A percentile compares a stretch with the other conserved stretches of the same genome.
Evolutionary conservation across 2,797 vertebrate species (phyloP).

Genomic region (Stomatorhinus walkeri): DNA sequence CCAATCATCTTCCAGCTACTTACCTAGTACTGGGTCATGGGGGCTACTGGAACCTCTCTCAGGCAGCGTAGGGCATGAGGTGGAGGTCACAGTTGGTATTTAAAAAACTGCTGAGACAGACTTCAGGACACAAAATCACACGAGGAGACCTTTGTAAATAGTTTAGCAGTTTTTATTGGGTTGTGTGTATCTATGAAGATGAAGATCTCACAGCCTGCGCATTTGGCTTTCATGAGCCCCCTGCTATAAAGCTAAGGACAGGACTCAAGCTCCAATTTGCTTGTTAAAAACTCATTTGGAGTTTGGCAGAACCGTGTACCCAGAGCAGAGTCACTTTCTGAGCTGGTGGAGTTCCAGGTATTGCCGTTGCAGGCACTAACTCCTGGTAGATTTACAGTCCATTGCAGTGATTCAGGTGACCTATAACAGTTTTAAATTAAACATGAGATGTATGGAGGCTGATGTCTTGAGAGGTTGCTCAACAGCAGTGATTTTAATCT

Average conservation of each 20-base stretch:
- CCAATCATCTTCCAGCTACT: not conserved
- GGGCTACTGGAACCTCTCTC: not conserved
- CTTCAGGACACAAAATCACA: not conserved
- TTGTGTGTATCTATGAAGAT: not conserved
- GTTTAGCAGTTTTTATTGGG: not conserved
- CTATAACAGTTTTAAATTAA: not conserved
- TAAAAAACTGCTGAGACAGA: not conserved
- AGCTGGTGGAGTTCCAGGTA: not conserved
- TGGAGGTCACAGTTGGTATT: not conserved
- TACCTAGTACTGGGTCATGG: not conserved
- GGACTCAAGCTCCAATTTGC: not conserved
- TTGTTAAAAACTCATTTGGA: slow-evolving; percentile 2
- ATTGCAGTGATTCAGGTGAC: not conserved
- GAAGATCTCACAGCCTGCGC: not conserved
- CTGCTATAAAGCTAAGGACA: not conserved
- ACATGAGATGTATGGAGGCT: not conserved
- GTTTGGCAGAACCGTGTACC: not conserved
- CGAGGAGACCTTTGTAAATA: not conserved
- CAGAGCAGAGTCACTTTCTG: not conserved
- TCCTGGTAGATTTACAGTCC: not conserved
- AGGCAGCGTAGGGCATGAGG: not conserved
- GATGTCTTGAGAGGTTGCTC: not conserved
- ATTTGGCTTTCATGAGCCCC: slow-evolving; percentile 7
- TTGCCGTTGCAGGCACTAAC: not conserved
- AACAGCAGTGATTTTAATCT: not conserved